Base-by-base conservation (phyloP, 2,113 vertebrate species). In the Machaerirhynchus nigripectus region DNA sequence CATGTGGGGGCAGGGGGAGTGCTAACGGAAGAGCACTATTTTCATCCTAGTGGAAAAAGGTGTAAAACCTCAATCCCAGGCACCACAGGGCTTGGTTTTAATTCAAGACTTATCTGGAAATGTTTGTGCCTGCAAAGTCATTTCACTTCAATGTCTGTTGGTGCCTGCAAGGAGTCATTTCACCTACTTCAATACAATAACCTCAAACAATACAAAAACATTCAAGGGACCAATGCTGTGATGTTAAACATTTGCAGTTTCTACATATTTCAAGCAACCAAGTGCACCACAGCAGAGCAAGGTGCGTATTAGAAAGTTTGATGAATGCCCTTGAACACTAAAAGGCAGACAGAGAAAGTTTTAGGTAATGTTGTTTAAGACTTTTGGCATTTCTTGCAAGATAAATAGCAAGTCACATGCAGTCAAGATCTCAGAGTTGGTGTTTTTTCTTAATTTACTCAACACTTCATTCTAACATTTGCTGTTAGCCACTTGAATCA, bases 1-100 rank as follows among this genome's bases (percentile, higher is more conserved):
- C 5, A 35, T 0, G 39, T 0, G 0, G 22, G 22, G 10, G 2
- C 2, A 0, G 3, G 10, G 5, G 15, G 35, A 59, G 47, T 2
- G 4, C 52, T 49, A 64, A 47, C 22, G 26, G 39, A 93, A 85
- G 35, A 92, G n/a, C 13, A 42, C 8, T 20, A 19, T 59, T 57
- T 71, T 82, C 33, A 93, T 37, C 11, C 26, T 49, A 73, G n/a
- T 35, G 61, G 78, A 84, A 57, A 75, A 57, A 56, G 64, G 27
- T 10, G 31, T 30, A 42, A 80, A 76, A 63, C 4, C 16, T 53
- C 50, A 26, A 19, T 80, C 20, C 77, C 47, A 35, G 68, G 40
- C 40, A 94, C 28, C 75, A 65, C 5, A 85, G 31, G 15, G 3
- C 11, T 83, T 64, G 61, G 33, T 42, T 78, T 85, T 85, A 71